Conservation (phyloP, 2,797 vertebrate genomes). For the Salmo trutta region DNA sequence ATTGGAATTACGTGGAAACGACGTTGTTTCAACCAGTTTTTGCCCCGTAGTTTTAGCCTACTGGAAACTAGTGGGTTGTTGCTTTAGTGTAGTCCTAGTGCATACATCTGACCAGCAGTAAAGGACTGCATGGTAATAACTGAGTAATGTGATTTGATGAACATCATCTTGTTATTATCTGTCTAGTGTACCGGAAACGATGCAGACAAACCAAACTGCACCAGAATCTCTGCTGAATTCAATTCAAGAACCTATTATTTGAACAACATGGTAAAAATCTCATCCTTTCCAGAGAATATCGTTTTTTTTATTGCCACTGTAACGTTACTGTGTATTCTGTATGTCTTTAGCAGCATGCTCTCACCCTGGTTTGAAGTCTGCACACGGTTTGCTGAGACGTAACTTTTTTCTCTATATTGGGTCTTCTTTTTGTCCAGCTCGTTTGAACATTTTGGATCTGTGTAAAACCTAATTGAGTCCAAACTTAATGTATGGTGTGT, state of each 20-base stretch:
- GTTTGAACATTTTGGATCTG: no score
- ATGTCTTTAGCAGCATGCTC: not conserved
- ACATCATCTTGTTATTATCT: conserved; percentile 45
- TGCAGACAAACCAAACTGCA: conserved; percentile 73
- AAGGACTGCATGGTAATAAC: not conserved
- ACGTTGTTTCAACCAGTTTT: no score
- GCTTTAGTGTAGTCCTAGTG: not conserved
- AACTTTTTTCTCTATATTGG: no score
- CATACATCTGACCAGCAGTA: not conserved
- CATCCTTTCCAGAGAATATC: conserved; percentile 27
- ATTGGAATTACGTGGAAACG: no score
- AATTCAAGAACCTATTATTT: conserved; percentile 48
- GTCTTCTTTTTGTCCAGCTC: no score
- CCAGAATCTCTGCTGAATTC: conserved; percentile 55
- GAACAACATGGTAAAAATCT: conserved; percentile 49
- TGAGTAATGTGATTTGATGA: conserved; percentile 1
- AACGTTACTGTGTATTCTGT: not conserved
- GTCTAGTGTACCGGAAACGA: conserved; percentile 73
- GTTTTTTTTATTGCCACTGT: not conserved
- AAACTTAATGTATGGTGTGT: no score
- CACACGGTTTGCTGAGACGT: no score
- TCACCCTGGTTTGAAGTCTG: conserved; percentile 13
- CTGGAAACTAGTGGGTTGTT: no score
- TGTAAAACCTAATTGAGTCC: no score
- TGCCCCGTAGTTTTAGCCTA: no score